A percentile compares a stretch with the other conserved stretches of the same genome.
These are phyloP conservation scores for Periparus ater DNA, from an alignment of 2,797 vertebrate genomes.

Conservation along the genomic window DNA sequence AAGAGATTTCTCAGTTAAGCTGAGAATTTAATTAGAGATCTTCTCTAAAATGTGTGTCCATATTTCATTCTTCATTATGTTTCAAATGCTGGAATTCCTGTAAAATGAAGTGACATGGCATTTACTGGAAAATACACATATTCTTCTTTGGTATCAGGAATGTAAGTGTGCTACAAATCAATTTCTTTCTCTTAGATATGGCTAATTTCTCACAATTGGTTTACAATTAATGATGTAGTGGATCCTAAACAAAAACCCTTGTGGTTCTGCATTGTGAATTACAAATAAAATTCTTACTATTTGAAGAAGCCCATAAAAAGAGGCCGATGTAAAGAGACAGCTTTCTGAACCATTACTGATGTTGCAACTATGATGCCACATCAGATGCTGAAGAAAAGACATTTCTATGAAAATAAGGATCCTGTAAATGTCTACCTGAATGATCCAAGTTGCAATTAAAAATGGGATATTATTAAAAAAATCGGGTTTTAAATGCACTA, in stretches of 20 bases:
- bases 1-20: background rate
- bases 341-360: background rate
- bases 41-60: background rate
- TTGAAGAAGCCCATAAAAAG: background rate
- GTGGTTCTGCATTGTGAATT: background rate
- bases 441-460: background rate
- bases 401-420: background rate
- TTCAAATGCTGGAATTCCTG: background rate
- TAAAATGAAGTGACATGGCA: background rate
- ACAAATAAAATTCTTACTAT: background rate
- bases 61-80: background rate
- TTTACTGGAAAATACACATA: background rate
- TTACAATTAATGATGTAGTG: background rate
- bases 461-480: background rate
- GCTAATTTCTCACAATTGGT: background rate
- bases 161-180: background rate
- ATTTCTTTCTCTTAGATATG: background rate
- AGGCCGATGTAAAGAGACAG: background rate
- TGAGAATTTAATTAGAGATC: background rate
- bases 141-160: background rate
- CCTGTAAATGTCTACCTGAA: background rate
- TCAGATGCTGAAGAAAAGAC: background rate
- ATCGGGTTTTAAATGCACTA: background rate
- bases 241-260: background rate
- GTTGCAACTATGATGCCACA: background rate